Evolutionary conservation across 2,888 invertebrate genomes (phyloP).

Genomic region (Rhyacophila evoluta): DNA sequence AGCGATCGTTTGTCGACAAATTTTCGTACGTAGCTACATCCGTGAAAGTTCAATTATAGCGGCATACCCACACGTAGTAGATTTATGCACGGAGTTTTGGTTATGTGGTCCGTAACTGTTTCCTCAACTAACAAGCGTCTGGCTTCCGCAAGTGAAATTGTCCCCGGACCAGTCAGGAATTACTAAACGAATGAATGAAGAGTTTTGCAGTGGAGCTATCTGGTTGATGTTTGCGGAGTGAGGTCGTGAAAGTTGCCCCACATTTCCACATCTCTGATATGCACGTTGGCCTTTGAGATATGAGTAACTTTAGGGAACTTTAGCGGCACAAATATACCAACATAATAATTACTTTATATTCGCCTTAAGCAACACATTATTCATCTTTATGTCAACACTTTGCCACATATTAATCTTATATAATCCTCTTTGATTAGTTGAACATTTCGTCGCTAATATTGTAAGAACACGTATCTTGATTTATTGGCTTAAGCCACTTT

Average conservation of each 20-base stretch:
- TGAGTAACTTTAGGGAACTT: too few species aligned
- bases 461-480: too few species aligned
- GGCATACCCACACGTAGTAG: slow-evolving; percentile 20
- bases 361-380: too few species aligned
- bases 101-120: slow-evolving; percentile 22
- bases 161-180: slow-evolving; percentile 25
- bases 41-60: too few species aligned
- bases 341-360: too few species aligned
- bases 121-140: slow-evolving; percentile 18
- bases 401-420: too few species aligned
- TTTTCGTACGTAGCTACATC: not conserved
- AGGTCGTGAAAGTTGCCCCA: not conserved
- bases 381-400: too few species aligned
- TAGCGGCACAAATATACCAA: too few species aligned
- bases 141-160: slow-evolving; percentile 10
- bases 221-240: not conserved
- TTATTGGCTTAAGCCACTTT: too few species aligned
- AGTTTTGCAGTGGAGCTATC: not conserved
- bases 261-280: not conserved
- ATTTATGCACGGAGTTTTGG: slow-evolving; percentile 24
- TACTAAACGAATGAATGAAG: slow-evolving; percentile 34
- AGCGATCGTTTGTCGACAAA: not conserved
- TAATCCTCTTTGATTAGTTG: too few species aligned
- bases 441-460: too few species aligned
- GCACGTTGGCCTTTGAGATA: not conserved